Evolutionary conservation across 1,140 invertebrate species (phyloP).

Genomic region (Microplitis mediator): DNA sequence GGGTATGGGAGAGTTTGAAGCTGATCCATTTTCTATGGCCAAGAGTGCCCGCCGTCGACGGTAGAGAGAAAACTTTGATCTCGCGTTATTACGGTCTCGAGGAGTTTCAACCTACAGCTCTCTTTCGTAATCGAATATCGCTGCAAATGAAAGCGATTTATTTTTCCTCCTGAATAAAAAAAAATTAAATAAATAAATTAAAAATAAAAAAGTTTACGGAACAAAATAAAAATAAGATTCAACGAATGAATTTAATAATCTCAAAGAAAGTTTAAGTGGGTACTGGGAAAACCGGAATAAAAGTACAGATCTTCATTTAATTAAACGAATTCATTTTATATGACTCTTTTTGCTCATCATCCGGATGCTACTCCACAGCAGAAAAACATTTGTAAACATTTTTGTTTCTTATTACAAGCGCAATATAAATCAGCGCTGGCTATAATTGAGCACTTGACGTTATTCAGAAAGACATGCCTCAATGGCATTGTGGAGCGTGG

Average conservation of each 20-base stretch:
- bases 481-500: too few relatives aligned
- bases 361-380: too few relatives aligned
- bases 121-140: constrained; percentile 39
- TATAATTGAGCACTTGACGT: too few relatives aligned
- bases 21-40: constrained; percentile 19
- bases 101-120: constrained; percentile 30
- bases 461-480: too few relatives aligned
- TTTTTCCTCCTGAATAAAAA: not conserved
- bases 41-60: not conserved
- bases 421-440: too few relatives aligned
- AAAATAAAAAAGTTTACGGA: too few relatives aligned
- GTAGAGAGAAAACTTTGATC: constrained; percentile 54
- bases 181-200: not conserved
- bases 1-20: constrained; percentile 33
- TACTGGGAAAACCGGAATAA: not conserved
- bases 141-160: constrained; percentile 26
- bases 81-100: constrained; percentile 57
- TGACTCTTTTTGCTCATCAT: not conserved
- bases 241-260: constrained; percentile 14
- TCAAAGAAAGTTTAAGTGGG: not conserved
- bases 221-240: not conserved
- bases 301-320: not conserved
- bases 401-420: too few relatives aligned
- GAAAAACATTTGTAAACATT: too few relatives aligned
- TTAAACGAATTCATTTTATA: not conserved